Percentiles rank a stretch among this genome's conserved stretches.
Conservation (phyloP, 1,140 invertebrate genomes). For the Schlechtendalia chinensis region DNA sequence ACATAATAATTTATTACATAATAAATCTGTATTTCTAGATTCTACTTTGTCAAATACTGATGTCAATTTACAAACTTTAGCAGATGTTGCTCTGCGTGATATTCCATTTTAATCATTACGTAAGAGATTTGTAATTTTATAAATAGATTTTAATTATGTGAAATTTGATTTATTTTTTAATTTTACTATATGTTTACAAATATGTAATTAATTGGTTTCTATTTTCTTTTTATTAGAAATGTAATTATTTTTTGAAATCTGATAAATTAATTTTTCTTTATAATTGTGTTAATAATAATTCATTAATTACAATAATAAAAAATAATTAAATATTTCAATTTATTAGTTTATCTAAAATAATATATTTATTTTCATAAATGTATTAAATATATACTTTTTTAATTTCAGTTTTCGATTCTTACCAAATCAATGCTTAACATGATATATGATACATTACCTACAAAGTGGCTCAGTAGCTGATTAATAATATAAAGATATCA, state of each 20-base stretch:
- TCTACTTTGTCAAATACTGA: neutral
- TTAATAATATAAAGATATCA: neutral
- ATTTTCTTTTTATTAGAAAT: no score
- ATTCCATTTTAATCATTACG: constrained; percentile 29
- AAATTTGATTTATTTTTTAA: no score
- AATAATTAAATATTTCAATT: no score
- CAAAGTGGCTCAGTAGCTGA: neutral
- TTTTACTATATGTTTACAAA: no score
- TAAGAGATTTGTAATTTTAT: neutral
- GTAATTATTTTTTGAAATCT: neutral
- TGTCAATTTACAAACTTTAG: constrained; percentile 45
- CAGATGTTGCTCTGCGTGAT: constrained; percentile 26
- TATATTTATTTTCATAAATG: no score
- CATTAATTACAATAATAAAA: no score
- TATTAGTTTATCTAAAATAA: no score
- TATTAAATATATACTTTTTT: neutral
- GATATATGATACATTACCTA: neutral
- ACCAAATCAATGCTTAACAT: constrained; percentile 1
- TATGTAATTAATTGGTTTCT: no score
- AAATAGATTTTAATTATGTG: no score
- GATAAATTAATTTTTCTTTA: neutral
- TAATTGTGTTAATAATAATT: neutral
- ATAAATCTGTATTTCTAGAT: constrained; percentile 7
- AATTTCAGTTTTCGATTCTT: constrained; percentile 16
- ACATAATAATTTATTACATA: no score